Conservation (phyloP, 2,113 vertebrate genomes). For the Verasper variegatus region DNA sequence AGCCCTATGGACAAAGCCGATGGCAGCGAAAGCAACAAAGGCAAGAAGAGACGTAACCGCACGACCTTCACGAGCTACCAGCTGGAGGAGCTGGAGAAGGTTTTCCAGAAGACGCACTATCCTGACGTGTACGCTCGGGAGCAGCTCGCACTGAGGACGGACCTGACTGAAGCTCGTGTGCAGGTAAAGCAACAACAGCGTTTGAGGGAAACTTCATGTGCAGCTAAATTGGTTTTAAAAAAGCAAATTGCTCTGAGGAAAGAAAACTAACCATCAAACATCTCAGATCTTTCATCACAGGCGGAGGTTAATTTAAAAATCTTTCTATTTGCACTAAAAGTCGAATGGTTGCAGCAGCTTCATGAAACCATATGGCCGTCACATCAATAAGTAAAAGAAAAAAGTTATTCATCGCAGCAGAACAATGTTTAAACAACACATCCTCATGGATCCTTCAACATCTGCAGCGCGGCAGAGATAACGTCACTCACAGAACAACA, state of each 20-base stretch:
- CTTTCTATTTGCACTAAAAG: not conserved
- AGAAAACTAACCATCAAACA: not conserved
- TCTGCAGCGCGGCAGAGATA: constrained; percentile 76
- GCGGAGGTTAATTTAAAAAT: not conserved
- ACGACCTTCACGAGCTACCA: constrained; percentile 99
- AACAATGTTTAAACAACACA: constrained; percentile 48
- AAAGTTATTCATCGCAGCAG: constrained; percentile 3
- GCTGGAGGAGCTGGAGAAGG: constrained; percentile 98
- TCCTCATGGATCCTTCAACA: constrained; percentile 59
- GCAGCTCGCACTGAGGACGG: constrained; percentile 97
- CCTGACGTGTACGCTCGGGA: constrained; percentile 97
- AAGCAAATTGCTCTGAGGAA: not conserved
- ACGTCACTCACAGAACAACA: constrained; percentile 74
- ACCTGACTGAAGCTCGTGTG: constrained; percentile 96
- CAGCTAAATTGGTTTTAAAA: not conserved
- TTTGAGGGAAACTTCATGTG: not conserved
- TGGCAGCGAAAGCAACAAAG: constrained; percentile 93
- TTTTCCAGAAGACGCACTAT: constrained; percentile 99
- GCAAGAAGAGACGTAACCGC: constrained; percentile 95
- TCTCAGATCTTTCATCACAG: not conserved
- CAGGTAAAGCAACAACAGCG: constrained; percentile 84
- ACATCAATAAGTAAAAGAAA: constrained; percentile 5
- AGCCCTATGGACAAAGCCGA: constrained; percentile 92
- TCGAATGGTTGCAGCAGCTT: not conserved
- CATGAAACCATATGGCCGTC: constrained; percentile 6